Evolutionary conservation across 1,140 invertebrate species (phyloP).

Genomic region (Leptinotarsa defecta): DNA sequence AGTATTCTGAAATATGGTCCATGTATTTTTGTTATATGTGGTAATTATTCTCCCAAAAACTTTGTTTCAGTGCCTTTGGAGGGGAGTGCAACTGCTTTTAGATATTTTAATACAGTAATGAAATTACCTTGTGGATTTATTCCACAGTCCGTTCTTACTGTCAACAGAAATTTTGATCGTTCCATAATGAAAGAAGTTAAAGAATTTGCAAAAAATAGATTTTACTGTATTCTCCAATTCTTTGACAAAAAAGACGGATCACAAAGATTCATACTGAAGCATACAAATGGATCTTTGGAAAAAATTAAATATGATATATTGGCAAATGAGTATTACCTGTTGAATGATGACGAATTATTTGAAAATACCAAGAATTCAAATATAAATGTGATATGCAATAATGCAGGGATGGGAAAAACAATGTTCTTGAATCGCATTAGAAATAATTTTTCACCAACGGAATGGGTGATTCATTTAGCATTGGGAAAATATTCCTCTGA

Average conservation of each 20-base stretch:
- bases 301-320: background rate
- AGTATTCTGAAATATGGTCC: background rate
- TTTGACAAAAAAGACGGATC: background rate
- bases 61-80: no score
- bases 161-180: no score
- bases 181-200: no score
- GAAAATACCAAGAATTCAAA: background rate
- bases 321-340: background rate
- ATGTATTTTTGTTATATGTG: no score
- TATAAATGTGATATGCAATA: constrained; percentile 13
- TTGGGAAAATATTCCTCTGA: background rate
- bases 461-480: constrained; percentile 5
- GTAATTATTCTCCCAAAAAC: no score
- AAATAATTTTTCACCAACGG: constrained; percentile 6
- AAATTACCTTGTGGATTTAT: no score
- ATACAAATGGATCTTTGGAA: background rate
- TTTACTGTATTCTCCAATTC: background rate
- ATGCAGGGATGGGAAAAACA: constrained; percentile 19
- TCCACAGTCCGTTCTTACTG: no score
- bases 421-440: constrained; percentile 1
- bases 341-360: background rate
- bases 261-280: background rate
- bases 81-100: no score
- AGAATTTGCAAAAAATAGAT: no score
- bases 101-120: no score